Evolutionary conservation across 1,140 invertebrate species (phyloP), one percentile per base, ranked within the genome.

Genomic region (Melipona quadrifasciata): DNA sequence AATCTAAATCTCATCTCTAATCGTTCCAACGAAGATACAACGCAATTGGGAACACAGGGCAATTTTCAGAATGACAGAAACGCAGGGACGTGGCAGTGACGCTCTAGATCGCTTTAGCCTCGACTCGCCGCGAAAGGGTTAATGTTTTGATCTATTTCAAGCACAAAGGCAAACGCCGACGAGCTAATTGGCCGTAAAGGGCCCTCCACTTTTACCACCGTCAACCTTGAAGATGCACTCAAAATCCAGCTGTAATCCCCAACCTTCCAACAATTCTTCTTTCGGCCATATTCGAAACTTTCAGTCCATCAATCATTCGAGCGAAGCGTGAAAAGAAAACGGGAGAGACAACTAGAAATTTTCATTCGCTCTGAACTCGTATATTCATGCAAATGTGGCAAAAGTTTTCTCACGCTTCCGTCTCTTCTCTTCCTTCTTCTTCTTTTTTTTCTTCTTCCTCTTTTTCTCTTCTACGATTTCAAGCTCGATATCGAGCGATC

Each of bases 71-170:
- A 73, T n/a, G 8, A 6, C 4, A 73, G n/a, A 55, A 74, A 74
- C 12, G 19, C n/a, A 57, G 21, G 16, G 19, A 5, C 8, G 55
- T 39, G 16, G 55, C 31, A 17, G 21, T 19, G 31, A 58, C 8
- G 73, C n/a, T 58, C 21, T 58, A 21, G 73, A 58, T 75, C 31
- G 17, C 53, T 58, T 75, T 24, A 64, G 51, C 34, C 75, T 51
- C 73, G 58, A 27, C 14, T 61, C 19, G 6, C 34, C 57, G 16
- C 58, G 58, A 78, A 82, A 75, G 70, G 80, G 71, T 64, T 75
- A 75, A 75, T 55, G 72, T 64, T 82, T 75, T n/a, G 61, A 67
- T 82, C 81, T 83, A 83, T 83, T 83, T 65, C 31, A 61, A 83
- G 81, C 81, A 78, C 81, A 78, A 70, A 78, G 81, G 64, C 58